phyloP scores from a whole-genome alignment of 2,797 vertebrate species.

The Aplochiton taeniatus region DNA sequence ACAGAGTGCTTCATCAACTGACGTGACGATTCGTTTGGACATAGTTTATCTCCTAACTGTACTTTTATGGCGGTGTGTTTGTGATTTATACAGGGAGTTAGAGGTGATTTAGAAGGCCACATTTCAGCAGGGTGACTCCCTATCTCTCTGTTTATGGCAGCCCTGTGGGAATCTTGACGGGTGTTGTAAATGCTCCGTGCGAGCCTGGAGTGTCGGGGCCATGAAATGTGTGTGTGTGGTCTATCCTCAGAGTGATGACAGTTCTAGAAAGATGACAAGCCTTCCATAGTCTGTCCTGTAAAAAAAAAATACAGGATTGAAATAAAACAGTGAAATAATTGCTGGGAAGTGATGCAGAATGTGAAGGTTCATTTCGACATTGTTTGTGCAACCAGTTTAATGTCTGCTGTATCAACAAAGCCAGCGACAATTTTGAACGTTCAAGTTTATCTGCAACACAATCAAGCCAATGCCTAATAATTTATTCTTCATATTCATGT shows the following conservation, averaged over 20 bases:
- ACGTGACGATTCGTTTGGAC: conserved; percentile 2
- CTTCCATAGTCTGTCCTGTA: conserved; percentile 53
- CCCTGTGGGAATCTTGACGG: conserved; percentile 70
- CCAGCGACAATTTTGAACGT: too few species aligned
- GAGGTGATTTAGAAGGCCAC: conserved; percentile 64
- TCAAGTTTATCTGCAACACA: too few species aligned
- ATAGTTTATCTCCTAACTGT: conserved; percentile 40
- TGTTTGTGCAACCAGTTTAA: conserved; percentile 12
- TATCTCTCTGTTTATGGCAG: conserved; percentile 62
- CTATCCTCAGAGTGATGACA: conserved; percentile 36
- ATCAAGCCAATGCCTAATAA: too few species aligned
- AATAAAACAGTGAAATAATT: conserved; percentile 34
- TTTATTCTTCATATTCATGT: conserved; percentile 10
- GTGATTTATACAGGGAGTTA: conserved; percentile 64
- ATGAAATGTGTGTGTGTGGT: conserved; percentile 30
- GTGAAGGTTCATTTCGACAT: conserved; percentile 29
- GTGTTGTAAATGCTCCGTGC: conserved; percentile 57
- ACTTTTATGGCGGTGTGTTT: conserved; percentile 38
- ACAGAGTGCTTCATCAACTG: conserved; percentile 24
- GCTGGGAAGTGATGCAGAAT: conserved; percentile 37
- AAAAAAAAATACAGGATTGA: conserved; percentile 50
- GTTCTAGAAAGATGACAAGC: conserved; percentile 38
- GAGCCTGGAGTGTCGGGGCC: conserved; percentile 31
- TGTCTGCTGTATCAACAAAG: too few species aligned
- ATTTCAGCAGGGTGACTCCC: conserved; percentile 39